Conservation (phyloP, 1,140 invertebrate genomes). For the Planococcus citri region DNA sequence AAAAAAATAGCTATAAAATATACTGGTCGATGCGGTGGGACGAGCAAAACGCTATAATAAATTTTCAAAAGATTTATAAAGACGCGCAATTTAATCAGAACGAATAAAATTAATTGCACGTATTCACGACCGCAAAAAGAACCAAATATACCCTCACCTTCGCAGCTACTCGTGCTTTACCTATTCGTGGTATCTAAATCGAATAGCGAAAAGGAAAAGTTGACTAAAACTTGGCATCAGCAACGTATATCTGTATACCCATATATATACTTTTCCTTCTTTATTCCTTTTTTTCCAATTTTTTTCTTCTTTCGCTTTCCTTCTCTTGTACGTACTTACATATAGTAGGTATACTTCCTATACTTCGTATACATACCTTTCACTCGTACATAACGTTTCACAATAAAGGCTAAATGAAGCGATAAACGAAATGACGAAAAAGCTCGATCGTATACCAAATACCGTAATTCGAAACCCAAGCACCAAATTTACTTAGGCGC, state of each 20-base stretch:
- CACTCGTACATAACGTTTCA: neutral
- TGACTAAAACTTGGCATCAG: neutral
- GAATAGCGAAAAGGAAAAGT: neutral
- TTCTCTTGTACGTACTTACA: too few relatives aligned
- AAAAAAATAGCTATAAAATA: neutral
- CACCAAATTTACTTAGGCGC: too few relatives aligned
- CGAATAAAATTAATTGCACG: slow-evolving; percentile 2
- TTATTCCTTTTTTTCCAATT: neutral
- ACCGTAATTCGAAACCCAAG: too few relatives aligned
- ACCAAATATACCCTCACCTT: too few relatives aligned
- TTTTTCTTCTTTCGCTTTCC: neutral
- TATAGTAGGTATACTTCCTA: too few relatives aligned
- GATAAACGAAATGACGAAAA: neutral
- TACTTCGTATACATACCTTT: too few relatives aligned
- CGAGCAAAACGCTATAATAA: neutral
- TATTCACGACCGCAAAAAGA: neutral
- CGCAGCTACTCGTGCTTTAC: too few relatives aligned
- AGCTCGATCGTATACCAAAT: too few relatives aligned
- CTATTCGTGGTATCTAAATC: too few relatives aligned
- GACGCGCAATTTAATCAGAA: neutral
- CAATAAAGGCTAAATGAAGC: neutral
- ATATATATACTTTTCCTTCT: too few relatives aligned
- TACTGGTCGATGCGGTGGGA: too few relatives aligned
- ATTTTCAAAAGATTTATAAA: slow-evolving; percentile 1
- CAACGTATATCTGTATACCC: neutral